A percentile compares a stretch with the other conserved stretches of the same genome.
These are phyloP conservation scores for Chirona hameri DNA, from an alignment of 2,888 invertebrate species.

Conservation along the genomic window DNA sequence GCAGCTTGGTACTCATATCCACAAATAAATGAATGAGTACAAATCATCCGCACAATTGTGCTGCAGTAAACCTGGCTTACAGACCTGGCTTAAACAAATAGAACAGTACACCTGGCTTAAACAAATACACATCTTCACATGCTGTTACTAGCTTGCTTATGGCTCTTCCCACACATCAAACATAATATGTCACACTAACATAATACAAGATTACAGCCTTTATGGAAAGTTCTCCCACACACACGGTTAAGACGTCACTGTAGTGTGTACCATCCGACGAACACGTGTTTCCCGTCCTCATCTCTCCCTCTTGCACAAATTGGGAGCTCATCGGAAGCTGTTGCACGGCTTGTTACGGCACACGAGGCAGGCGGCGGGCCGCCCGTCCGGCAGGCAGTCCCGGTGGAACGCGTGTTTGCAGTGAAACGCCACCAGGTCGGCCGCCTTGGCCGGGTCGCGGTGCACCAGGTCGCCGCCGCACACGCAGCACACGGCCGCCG, in stretches of 20 bases:
- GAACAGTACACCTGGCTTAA: too few relatives aligned
- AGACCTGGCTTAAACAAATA: too few relatives aligned
- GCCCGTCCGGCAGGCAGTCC: conserved; percentile 6
- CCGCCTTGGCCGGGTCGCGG: not conserved
- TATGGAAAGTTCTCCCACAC: not conserved
- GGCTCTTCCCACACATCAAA: not conserved
- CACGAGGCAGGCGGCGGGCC: not conserved
- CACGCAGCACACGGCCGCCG: conserved; percentile 5
- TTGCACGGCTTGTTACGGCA: not conserved
- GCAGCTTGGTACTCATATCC: too few relatives aligned
- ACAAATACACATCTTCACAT: too few relatives aligned
- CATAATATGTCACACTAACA: too few relatives aligned
- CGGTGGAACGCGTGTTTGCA: conserved; percentile 32
- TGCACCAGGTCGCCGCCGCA: conserved; percentile 22
- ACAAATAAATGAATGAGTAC: too few relatives aligned
- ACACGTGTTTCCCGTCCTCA: not conserved
- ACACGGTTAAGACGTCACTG: too few relatives aligned
- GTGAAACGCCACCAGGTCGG: conserved; percentile 25
- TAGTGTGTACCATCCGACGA: too few relatives aligned
- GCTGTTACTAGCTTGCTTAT: not conserved
- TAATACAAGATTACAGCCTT: too few relatives aligned
- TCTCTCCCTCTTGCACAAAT: not conserved
- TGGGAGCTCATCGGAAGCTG: not conserved
- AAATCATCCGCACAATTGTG: too few relatives aligned
- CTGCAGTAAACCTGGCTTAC: too few relatives aligned